Percentiles rank a stretch among this genome's conserved stretches.
These are phyloP conservation scores for Horisme vitalbata DNA, from an alignment of 2,888 invertebrate species.

Conservation along the genomic window DNA sequence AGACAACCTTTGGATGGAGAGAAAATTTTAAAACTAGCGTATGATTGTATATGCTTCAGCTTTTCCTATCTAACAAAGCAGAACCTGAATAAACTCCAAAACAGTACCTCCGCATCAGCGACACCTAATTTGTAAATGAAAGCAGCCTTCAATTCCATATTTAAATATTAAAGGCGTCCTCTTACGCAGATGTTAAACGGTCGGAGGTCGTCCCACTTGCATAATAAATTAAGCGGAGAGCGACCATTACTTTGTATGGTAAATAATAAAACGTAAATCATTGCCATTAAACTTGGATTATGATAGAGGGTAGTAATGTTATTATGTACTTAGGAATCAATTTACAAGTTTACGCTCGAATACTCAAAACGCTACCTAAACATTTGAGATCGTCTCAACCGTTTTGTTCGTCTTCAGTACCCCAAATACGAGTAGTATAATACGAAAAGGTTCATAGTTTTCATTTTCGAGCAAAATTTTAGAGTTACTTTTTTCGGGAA, in stretches of 20 bases:
- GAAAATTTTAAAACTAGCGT: not conserved
- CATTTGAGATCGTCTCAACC: too few species aligned
- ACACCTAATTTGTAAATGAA: constrained; percentile 33
- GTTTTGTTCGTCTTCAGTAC: too few species aligned
- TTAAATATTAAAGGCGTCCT: constrained; percentile 53
- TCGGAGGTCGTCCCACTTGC: constrained; percentile 43
- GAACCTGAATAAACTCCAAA: constrained; percentile 11
- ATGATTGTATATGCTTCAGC: too few species aligned
- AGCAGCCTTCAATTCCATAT: constrained; percentile 31
- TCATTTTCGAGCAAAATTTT: too few species aligned
- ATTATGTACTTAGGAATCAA: not conserved
- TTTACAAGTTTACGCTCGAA: too few species aligned
- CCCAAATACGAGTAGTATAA: too few species aligned
- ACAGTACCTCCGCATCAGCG: constrained; percentile 23
- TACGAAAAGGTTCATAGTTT: too few species aligned
- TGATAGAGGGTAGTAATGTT: not conserved
- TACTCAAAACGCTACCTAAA: too few species aligned
- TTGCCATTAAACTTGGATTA: not conserved
- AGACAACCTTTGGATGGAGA: too few species aligned
- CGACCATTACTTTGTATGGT: constrained; percentile 13
- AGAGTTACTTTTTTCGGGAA: too few species aligned
- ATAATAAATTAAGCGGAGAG: constrained; percentile 46
- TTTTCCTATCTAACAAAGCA: constrained; percentile 7
- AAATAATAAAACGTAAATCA: constrained; percentile 7
- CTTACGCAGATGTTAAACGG: constrained; percentile 42